Percentiles rank a stretch among this genome's conserved stretches.
These are phyloP conservation scores for Phyllopteryx taeniolatus DNA, from an alignment of 2,113 vertebrate species.

Conservation along the genomic window DNA sequence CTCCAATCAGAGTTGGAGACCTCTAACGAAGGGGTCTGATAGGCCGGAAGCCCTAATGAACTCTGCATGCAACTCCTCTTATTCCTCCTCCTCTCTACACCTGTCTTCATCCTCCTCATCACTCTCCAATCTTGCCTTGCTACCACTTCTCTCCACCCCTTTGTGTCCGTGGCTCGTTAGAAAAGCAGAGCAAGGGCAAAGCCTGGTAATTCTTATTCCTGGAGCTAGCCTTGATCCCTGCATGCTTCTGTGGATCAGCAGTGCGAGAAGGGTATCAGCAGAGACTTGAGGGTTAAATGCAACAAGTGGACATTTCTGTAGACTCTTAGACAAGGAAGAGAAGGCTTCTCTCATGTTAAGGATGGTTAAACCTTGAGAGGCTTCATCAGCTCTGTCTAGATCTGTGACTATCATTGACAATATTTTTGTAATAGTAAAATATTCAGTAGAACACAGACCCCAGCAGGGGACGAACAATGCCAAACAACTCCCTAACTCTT, in stretches of 20 bases:
- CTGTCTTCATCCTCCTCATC: slow-evolving; percentile 44
- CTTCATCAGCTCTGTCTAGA: background rate
- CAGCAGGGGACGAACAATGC: no score
- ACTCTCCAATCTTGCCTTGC: slow-evolving; percentile 40
- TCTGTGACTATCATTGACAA: background rate
- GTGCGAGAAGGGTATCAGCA: background rate
- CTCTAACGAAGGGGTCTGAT: slow-evolving; percentile 54
- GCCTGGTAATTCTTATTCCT: slow-evolving; percentile 20
- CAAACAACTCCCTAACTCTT: no score
- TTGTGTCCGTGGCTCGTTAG: slow-evolving; percentile 49
- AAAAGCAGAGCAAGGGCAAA: slow-evolving; percentile 59
- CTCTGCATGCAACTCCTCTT: slow-evolving; percentile 48
- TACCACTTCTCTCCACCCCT: slow-evolving; percentile 31
- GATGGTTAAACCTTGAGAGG: background rate
- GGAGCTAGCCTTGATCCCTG: slow-evolving; percentile 15
- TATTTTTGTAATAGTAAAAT: background rate
- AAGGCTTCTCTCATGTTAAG: background rate
- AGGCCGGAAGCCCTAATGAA: slow-evolving; percentile 51
- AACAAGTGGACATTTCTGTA: slow-evolving; percentile 20
- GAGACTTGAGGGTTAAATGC: slow-evolving; percentile 12
- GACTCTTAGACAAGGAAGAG: background rate
- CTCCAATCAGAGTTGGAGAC: slow-evolving; percentile 70
- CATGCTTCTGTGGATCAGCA: background rate
- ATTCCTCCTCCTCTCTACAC: slow-evolving; percentile 46
- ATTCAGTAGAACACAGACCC: background rate